Base-by-base conservation (phyloP, 2,113 vertebrate genomes). In the Nothoprocta perdicaria region DNA sequence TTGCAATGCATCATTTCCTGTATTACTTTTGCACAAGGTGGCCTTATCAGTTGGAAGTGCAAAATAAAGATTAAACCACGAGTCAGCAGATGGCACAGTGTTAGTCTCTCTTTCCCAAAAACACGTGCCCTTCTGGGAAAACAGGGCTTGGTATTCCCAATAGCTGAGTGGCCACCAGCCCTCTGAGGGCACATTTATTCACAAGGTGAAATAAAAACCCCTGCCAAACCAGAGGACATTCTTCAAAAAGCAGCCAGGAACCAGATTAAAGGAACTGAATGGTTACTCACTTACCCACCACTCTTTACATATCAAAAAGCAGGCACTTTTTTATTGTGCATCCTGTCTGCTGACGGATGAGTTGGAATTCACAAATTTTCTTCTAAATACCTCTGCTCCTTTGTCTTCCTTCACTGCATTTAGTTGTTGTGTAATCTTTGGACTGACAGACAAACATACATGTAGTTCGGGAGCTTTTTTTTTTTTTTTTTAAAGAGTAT, bases 31-130 rank as follows among this genome's bases (percentile, higher is more conserved):
- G 88, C 95, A 97, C 95, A 96, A 96, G 96, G 93, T 86, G 92
- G 90, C 71, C 95, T 97, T 97, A 98, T 98, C 97, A 96, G 94
- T 94, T 96, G 93, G 94, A 97, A 97, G 89, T 72, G 93, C 90
- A 97, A 97, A 97, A 97, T 97, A 97, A 96, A 95, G 93, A 95
- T 93, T 93, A 95, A 97, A 96, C 93, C 93, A 94, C 71, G 14
- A 97, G 94, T 95, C 95, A 96, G 94, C 95, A 97, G 91, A 93
- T 87, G 81, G 95, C 93, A 97, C 18, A 88, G 82, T 69, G 80
- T 43, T 69, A 0, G 0, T 86, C 76, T 46, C 80, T 95, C 94
- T 95, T 95, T 67, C 92, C 80, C 76, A 97, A 93, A 97, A 67
- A 82, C 61, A 80, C 10, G 17, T 91, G 95, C 80, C 89, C 84